Conservation (phyloP, 2,888 invertebrate species). For the Liposcelis brunnea region DNA sequence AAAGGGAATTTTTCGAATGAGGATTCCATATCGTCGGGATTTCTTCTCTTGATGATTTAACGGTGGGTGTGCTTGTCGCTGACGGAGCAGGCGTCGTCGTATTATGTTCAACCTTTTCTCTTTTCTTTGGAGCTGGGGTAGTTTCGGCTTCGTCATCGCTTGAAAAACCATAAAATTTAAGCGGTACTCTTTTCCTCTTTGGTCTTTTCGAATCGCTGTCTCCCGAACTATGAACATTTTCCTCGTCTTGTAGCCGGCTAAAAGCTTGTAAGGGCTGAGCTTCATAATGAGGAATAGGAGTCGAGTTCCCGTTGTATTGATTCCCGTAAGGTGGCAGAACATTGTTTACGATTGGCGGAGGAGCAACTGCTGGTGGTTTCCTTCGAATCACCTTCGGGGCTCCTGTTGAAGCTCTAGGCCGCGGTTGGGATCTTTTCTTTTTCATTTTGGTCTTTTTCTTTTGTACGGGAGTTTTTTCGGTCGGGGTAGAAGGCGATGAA, state of each 20-base stretch:
- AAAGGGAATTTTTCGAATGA: background rate
- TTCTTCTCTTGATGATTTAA: no score
- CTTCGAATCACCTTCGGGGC: background rate
- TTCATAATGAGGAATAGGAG: background rate
- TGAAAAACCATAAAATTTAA: constrained; percentile 75
- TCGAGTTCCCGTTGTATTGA: no score
- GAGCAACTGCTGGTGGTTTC: constrained; percentile 1
- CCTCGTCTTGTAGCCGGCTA: constrained; percentile 25
- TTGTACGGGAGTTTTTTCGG: constrained; percentile 21
- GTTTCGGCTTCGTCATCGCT: constrained; percentile 56
- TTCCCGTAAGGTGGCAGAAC: background rate
- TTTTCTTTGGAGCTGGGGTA: constrained; percentile 11
- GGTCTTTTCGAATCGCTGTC: constrained; percentile 43
- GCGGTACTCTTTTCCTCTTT: constrained; percentile 63
- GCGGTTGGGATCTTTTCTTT: constrained; percentile 40
- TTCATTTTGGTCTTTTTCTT: constrained; percentile 36
- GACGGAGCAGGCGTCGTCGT: constrained; percentile 2
- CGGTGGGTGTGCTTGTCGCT: background rate
- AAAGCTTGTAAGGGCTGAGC: constrained; percentile 10
- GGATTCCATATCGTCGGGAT: constrained; percentile 2
- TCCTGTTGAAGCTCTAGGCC: constrained; percentile 1
- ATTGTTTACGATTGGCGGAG: constrained; percentile 7
- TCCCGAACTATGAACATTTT: constrained; percentile 24
- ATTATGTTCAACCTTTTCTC: constrained; percentile 17
- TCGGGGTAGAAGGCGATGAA: constrained; percentile 5